phyloP scores from a whole-genome alignment of 1,140 invertebrate species.

The Solenopsis fugax region DNA sequence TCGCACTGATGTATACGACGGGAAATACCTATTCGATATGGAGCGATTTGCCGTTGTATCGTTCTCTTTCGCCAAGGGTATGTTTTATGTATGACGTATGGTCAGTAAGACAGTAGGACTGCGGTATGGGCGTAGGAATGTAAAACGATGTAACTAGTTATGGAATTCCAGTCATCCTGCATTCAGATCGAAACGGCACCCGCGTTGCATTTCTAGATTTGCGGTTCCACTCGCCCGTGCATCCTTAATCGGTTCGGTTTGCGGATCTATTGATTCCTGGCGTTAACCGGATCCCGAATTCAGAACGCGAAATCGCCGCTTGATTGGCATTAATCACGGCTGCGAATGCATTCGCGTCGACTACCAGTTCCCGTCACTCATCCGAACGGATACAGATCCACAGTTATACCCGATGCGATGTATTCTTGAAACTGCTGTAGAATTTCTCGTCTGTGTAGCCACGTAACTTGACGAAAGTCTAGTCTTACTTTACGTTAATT shows the following conservation, averaged over 20 bases:
- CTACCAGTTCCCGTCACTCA: neutral
- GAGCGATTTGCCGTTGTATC: neutral
- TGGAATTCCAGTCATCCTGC: slow-evolving; percentile 58
- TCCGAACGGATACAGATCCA: neutral
- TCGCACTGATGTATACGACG: neutral
- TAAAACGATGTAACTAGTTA: slow-evolving; percentile 36
- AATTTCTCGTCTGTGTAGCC: neutral
- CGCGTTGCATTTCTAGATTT: slow-evolving; percentile 59
- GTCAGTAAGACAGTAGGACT: neutral
- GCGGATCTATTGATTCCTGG: slow-evolving; percentile 66
- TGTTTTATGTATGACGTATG: slow-evolving; percentile 28
- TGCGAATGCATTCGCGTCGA: slow-evolving; percentile 28
- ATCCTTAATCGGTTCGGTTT: slow-evolving; percentile 71
- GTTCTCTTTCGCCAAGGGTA: neutral
- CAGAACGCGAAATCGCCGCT: slow-evolving; percentile 62
- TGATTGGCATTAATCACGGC: slow-evolving; percentile 67
- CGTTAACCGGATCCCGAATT: slow-evolving; percentile 68
- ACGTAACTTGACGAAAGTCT: slow-evolving; percentile 14
- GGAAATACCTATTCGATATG: neutral
- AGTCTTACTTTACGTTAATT: slow-evolving; percentile 41
- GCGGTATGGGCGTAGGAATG: slow-evolving; percentile 16
- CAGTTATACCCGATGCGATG: slow-evolving; percentile 24
- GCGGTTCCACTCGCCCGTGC: slow-evolving; percentile 60
- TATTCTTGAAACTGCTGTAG: slow-evolving; percentile 14
- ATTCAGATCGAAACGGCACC: slow-evolving; percentile 52